Percentiles rank a stretch among this genome's conserved stretches.
These are phyloP conservation scores for Gouania willdenowi DNA, from an alignment of 2,797 vertebrate species.

Conservation along the genomic window DNA sequence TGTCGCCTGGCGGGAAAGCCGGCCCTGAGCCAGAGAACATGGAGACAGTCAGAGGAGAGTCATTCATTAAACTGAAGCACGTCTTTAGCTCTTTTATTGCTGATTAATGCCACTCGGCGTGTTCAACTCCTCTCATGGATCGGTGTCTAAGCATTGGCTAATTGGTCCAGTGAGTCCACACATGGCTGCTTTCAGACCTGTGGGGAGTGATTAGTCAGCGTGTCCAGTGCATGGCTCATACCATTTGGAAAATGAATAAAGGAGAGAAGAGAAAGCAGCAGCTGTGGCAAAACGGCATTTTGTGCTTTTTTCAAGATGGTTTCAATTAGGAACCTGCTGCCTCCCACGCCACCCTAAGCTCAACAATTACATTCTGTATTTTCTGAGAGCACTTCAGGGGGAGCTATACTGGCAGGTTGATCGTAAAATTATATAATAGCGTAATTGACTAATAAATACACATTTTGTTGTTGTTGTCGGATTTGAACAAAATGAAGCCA, in stretches of 20 bases:
- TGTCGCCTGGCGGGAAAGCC: too few relatives aligned
- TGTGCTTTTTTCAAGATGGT: conserved; percentile 45
- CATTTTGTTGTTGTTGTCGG: too few relatives aligned
- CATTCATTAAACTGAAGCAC: conserved; percentile 28
- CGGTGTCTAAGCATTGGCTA: conserved; percentile 47
- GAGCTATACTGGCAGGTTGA: too few relatives aligned
- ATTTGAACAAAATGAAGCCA: too few relatives aligned
- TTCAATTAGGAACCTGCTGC: conserved; percentile 55
- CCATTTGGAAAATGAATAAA: conserved; percentile 42
- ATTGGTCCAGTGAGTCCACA: conserved; percentile 64
- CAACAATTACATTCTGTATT: too few relatives aligned
- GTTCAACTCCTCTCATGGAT: conserved; percentile 53
- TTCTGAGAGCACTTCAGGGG: too few relatives aligned
- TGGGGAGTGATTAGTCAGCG: conserved; percentile 52
- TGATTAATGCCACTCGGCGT: conserved; percentile 60
- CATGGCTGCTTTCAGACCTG: conserved; percentile 37
- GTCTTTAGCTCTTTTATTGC: conserved; percentile 48
- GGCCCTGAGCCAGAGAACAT: too few relatives aligned
- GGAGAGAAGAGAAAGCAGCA: conserved; percentile 31
- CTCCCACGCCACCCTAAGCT: conserved; percentile 25
- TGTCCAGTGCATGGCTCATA: conserved; percentile 31
- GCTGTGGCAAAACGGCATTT: conserved; percentile 43
- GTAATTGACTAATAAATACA: too few relatives aligned
- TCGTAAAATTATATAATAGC: too few relatives aligned
- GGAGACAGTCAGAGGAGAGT: conserved; percentile 13